These are phyloP conservation scores for Enteromius radiatus DNA, from an alignment of 2,797 vertebrate species.

Conservation along the genomic window DNA sequence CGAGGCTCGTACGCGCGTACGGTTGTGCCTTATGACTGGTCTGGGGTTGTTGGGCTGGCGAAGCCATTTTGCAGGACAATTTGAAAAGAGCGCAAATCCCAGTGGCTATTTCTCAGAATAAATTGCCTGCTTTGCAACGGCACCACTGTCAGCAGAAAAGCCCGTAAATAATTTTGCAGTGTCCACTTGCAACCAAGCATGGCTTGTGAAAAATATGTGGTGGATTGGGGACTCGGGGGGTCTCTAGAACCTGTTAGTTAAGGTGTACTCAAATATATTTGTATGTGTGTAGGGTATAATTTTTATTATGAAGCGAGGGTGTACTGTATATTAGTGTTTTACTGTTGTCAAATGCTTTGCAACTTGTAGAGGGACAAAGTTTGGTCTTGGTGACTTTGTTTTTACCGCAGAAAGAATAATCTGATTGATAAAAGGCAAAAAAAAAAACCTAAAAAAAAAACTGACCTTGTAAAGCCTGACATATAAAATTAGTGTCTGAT, in stretches of 20 bases:
- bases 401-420: neutral
- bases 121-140: slow-evolving; percentile 58
- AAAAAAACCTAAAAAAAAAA: neutral
- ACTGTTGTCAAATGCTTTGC: neutral
- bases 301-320: neutral
- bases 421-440: neutral
- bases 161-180: slow-evolving; percentile 51
- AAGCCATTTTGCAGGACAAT: slow-evolving; percentile 56
- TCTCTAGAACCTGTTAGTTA: slow-evolving; percentile 46
- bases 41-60: slow-evolving; percentile 38
- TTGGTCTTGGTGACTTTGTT: neutral
- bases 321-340: neutral
- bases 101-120: slow-evolving; percentile 57
- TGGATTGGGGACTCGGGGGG: slow-evolving; percentile 41
- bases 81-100: slow-evolving; percentile 57
- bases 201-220: slow-evolving; percentile 56
- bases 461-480: neutral
- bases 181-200: slow-evolving; percentile 41
- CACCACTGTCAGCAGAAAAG: slow-evolving; percentile 59
- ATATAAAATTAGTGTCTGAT: neutral
- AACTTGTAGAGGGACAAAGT: neutral
- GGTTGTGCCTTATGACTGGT: slow-evolving; percentile 32
- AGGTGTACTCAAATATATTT: neutral
- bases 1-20: neutral
- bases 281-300: neutral